These are phyloP conservation scores for zebrafish (Danio rerio) DNA, from an alignment of 2,113 vertebrate species.

Conservation along the genomic window GRCz12tu NC_133180.1:38302501-38303000, in stretches of 20 bases:
- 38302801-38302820: background rate
- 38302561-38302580: too few species aligned
- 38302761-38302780: background rate
- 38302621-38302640: background rate
- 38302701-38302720: background rate
- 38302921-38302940: slow-evolving; percentile 6
- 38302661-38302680: background rate
- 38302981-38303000: slow-evolving; percentile 1
- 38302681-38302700: background rate
- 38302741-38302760: background rate
- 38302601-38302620: background rate
- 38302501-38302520: slow-evolving; percentile 1
- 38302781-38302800: background rate
- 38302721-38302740: background rate
- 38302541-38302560: background rate
- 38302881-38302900: background rate
- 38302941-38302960: slow-evolving; percentile 12
- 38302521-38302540: background rate
- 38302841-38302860: background rate
- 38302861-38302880: background rate
- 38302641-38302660: background rate
- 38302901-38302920: slow-evolving; percentile 8
- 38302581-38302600: too few species aligned
- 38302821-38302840: background rate
- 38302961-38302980: background rate